These are phyloP conservation scores for Lates calcarifer DNA, from an alignment of 2,113 vertebrate genomes.

Conservation along the genomic window DNA sequence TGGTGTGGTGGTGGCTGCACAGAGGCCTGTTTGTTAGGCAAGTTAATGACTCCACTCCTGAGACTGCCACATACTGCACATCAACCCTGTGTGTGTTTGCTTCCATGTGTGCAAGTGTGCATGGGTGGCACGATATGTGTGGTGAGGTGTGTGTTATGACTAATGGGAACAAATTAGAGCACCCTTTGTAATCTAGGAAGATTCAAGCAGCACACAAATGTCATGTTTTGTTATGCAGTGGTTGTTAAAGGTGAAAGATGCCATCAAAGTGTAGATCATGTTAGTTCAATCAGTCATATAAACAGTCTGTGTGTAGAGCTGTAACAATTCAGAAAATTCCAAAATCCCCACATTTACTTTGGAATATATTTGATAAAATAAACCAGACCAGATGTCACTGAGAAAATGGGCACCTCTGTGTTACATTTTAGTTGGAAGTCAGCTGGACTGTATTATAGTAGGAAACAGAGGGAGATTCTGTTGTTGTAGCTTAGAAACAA, in stretches of 20 bases:
- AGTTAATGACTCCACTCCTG: constrained; percentile 64
- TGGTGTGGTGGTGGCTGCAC: constrained; percentile 40
- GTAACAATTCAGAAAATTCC: background rate
- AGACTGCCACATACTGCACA: constrained; percentile 31
- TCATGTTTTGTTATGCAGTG: background rate
- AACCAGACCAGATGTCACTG: background rate
- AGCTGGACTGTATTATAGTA: background rate
- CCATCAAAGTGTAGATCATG: background rate
- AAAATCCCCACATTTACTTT: background rate
- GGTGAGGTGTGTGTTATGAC: background rate
- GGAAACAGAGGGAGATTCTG: background rate
- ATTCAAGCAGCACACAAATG: constrained; percentile 16
- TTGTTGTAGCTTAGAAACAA: background rate
- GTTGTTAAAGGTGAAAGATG: background rate
- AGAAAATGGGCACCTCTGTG: background rate
- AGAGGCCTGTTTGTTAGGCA: constrained; percentile 60
- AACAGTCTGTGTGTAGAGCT: background rate
- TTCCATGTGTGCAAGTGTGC: constrained; percentile 25
- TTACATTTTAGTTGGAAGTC: background rate
- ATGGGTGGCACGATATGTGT: constrained; percentile 2
- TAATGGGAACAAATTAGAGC: constrained; percentile 42
- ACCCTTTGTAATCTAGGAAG: constrained; percentile 53
- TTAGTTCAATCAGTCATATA: background rate
- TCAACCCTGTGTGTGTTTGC: constrained; percentile 40
- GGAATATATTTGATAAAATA: background rate